These are phyloP conservation scores for Opisthograptis luteolata DNA, from an alignment of 2,888 invertebrate genomes.

Conservation along the genomic window DNA sequence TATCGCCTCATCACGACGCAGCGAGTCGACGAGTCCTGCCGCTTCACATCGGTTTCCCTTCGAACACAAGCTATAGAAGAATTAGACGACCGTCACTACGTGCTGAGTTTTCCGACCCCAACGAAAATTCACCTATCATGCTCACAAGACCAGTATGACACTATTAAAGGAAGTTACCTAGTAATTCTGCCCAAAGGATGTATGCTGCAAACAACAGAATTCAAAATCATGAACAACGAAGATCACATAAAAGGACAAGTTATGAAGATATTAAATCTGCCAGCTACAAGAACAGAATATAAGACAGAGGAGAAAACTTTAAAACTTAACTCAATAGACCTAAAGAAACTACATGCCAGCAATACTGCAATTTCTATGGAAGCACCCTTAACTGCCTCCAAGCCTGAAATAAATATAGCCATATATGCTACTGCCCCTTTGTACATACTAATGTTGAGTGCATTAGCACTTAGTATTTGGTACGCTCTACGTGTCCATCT, in stretches of 20 bases:
- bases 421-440: not conserved
- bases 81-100: conserved; percentile 8
- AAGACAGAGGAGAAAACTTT: too few relatives aligned
- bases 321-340: not conserved
- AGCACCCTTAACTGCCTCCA: not conserved
- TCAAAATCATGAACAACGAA: not conserved
- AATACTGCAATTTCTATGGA: not conserved
- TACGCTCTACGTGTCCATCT: not conserved
- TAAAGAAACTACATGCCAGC: not conserved
- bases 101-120: not conserved
- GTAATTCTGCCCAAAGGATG: conserved; percentile 6
- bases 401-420: not conserved
- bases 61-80: not conserved
- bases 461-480: conserved; percentile 1
- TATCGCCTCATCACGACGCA: not conserved
- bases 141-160: not conserved
- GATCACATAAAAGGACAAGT: not conserved
- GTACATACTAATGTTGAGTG: conserved; percentile 1
- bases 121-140: conserved; percentile 1
- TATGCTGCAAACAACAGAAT: not conserved
- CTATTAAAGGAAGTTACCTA: conserved; percentile 3
- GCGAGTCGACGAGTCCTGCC: not conserved
- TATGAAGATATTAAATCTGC: not conserved
- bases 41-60: not conserved
- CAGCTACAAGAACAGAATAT: not conserved